A percentile compares a stretch with the other conserved stretches of the same genome.
Evolutionary conservation across 2,888 invertebrate genomes (phyloP).

Genomic region (Rotaria socialis): DNA sequence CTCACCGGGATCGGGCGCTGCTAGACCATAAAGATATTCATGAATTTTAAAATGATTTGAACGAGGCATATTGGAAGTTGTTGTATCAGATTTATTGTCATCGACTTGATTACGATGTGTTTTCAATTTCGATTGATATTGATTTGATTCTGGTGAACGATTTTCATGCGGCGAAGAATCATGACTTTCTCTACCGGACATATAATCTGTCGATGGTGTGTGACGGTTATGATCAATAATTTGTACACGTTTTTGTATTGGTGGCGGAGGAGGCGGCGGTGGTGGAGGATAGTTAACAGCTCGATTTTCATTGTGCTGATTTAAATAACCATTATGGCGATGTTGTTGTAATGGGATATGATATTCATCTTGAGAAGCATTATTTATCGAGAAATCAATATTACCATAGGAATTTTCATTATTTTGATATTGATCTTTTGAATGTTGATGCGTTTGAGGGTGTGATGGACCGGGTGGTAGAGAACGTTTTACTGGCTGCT

Average conservation of each 20-base stretch:
- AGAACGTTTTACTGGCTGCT: neutral
- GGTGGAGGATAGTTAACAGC: neutral
- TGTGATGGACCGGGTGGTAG: neutral
- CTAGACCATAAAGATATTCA: slow-evolving; percentile 28
- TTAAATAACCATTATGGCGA: neutral
- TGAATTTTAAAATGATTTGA: neutral
- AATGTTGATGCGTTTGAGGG: neutral
- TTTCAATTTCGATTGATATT: neutral
- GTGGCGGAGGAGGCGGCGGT: neutral
- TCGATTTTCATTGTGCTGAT: neutral
- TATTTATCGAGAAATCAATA: neutral
- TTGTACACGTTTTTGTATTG: neutral
- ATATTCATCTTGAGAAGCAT: neutral
- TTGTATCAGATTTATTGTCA: neutral
- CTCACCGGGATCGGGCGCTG: neutral
- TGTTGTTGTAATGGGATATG: neutral
- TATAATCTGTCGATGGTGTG: neutral
- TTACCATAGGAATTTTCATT: neutral
- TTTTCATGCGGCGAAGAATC: neutral
- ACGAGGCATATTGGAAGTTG: neutral
- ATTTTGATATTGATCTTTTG: neutral
- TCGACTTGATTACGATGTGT: neutral
- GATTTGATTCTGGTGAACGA: neutral
- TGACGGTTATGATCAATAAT: neutral
- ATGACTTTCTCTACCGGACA: neutral